phyloP scores from a whole-genome alignment of 1,140 invertebrate genomes.

The Ceratina calcarata region DNA sequence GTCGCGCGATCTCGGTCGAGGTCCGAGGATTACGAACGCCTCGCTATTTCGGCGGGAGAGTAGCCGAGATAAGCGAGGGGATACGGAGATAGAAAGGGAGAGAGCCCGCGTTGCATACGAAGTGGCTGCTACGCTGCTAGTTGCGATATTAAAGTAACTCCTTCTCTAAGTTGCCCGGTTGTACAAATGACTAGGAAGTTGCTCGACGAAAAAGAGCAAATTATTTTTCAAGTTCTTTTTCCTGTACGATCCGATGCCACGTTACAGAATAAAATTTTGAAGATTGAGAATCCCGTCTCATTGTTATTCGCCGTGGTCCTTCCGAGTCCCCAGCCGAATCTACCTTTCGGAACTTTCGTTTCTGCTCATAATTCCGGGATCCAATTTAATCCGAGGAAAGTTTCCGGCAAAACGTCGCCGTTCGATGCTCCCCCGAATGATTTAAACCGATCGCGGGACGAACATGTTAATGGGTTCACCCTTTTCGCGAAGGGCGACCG shows the following conservation, averaged over 20 bases:
- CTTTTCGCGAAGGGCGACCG: conserved; percentile 6
- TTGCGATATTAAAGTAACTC: conserved; percentile 63
- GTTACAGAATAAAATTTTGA: too few relatives aligned
- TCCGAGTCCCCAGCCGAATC: neutral
- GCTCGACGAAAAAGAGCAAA: conserved; percentile 18
- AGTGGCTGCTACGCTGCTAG: conserved; percentile 53
- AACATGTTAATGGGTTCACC: conserved; percentile 57
- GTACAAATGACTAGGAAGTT: conserved; percentile 54
- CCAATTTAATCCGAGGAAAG: conserved; percentile 64
- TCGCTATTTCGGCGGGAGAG: conserved; percentile 27
- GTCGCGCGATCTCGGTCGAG: conserved; percentile 42
- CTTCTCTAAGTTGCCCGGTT: conserved; percentile 39
- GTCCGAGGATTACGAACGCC: conserved; percentile 51
- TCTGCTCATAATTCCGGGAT: conserved; percentile 16
- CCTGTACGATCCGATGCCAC: too few relatives aligned
- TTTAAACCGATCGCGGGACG: conserved; percentile 55
- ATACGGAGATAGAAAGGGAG: conserved; percentile 16
- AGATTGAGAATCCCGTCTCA: conserved; percentile 20
- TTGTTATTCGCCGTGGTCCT: conserved; percentile 18
- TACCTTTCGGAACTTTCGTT: neutral
- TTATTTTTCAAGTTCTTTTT: conserved; percentile 49
- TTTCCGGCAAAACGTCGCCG: conserved; percentile 41
- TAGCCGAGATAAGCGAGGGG: neutral
- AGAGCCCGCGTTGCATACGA: conserved; percentile 56
- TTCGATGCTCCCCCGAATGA: conserved; percentile 48